These are phyloP conservation scores for Xanthostigma xanthostigma DNA, from an alignment of 2,888 invertebrate genomes.

Conservation along the genomic window DNA sequence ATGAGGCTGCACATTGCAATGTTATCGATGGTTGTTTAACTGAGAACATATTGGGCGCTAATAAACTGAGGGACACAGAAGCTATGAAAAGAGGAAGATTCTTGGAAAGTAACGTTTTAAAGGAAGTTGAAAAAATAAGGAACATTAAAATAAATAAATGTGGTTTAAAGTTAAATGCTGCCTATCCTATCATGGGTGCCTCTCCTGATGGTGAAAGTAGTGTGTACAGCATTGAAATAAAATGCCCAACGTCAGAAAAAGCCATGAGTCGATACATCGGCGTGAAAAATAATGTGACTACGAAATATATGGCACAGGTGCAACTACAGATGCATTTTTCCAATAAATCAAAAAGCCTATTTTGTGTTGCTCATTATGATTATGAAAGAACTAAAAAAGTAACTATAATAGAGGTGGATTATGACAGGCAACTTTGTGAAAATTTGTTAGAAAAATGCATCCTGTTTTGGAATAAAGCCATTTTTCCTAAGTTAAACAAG, in stretches of 20 bases:
- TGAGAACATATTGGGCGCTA: conserved; percentile 3
- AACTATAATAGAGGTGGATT: conserved; percentile 1
- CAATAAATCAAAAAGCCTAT: conserved; percentile 10
- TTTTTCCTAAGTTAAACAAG: conserved; percentile 8
- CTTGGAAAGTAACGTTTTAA: conserved; percentile 2
- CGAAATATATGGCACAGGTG: conserved; percentile 15
- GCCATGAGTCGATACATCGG: not conserved
- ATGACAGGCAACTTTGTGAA: conserved; percentile 6
- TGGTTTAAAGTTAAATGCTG: not conserved
- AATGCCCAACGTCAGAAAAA: conserved; percentile 10
- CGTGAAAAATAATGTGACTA: conserved; percentile 1
- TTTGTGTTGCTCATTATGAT: not conserved
- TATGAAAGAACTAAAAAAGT: not conserved
- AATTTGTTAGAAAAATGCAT: conserved; percentile 9
- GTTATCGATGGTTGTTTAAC: not conserved
- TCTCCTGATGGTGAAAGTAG: conserved; percentile 8
- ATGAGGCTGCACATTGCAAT: conserved; percentile 10
- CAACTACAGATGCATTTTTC: conserved; percentile 17
- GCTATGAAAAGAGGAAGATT: conserved; percentile 3
- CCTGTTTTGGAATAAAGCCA: conserved; percentile 12
- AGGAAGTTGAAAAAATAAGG: not conserved
- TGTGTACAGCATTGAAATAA: conserved; percentile 10
- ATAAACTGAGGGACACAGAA: conserved; percentile 1
- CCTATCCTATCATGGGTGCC: conserved; percentile 7
- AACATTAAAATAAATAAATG: conserved; percentile 2